phyloP scores from a whole-genome alignment of 2,113 vertebrate genomes.

The Sylvietta virens region DNA sequence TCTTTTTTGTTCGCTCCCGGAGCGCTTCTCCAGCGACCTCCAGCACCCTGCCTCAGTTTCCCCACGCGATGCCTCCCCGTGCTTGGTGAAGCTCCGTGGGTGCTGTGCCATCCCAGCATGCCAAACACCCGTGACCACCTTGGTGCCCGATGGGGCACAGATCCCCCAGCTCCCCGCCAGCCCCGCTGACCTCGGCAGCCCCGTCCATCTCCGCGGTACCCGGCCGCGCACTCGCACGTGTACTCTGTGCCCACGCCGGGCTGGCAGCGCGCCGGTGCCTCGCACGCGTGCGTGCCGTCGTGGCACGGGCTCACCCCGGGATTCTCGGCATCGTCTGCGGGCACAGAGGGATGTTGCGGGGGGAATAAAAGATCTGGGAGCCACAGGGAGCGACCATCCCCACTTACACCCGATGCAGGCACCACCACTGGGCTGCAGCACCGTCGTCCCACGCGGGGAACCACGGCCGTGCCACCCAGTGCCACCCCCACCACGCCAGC shows the following conservation, averaged over 20 bases:
- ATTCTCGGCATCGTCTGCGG: neutral
- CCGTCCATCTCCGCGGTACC: conserved; percentile 81
- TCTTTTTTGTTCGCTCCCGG: neutral
- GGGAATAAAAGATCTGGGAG: neutral
- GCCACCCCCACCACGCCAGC: neutral
- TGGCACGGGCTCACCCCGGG: conserved; percentile 82
- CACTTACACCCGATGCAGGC: rapidly evolving
- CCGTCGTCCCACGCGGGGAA: rapidly evolving
- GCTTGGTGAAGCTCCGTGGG: neutral
- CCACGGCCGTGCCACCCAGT: rapidly evolving
- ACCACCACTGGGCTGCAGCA: rapidly evolving
- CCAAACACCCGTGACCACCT: rapidly evolving
- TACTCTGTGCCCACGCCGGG: conserved; percentile 71
- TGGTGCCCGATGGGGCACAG: rapidly evolving
- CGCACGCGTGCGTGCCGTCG: conserved; percentile 80
- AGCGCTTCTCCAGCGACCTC: rapidly evolving
- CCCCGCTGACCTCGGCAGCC: conserved; percentile 81
- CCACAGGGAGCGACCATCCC: neutral
- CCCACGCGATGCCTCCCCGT: rapidly evolving
- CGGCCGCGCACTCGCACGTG: conserved; percentile 82
- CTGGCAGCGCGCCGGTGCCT: conserved; percentile 80
- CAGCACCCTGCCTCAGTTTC: neutral
- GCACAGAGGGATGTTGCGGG: rapidly evolving
- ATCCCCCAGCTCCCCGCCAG: rapidly evolving
- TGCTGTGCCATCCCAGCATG: neutral